Evolutionary conservation across 2,113 vertebrate species (phyloP).

Genomic region (Phylloscopus trochilus): DNA sequence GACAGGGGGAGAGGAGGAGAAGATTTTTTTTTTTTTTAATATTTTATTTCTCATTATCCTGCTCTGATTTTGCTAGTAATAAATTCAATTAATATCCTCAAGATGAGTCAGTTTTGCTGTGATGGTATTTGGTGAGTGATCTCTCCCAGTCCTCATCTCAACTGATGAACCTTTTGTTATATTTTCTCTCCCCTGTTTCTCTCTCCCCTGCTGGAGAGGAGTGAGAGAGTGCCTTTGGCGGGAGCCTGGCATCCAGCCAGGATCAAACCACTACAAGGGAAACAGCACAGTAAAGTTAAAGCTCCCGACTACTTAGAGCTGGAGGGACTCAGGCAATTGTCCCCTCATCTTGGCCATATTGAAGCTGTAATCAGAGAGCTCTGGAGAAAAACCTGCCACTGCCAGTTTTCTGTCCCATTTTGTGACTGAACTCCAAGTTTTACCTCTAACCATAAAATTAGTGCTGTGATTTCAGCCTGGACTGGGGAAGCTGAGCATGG

Average conservation of each 20-base stretch:
- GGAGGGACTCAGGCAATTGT: background rate
- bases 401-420: background rate
- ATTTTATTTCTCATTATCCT: background rate
- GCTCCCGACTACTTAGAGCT: background rate
- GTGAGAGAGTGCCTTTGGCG: background rate
- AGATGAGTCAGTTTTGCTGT: background rate
- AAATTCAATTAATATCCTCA: background rate
- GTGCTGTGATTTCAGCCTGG: background rate
- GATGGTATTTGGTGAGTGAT: background rate
- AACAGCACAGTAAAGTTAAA: background rate
- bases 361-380: background rate
- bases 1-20: background rate
- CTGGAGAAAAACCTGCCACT: background rate
- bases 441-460: background rate
- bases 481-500: background rate
- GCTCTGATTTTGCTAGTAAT: background rate
- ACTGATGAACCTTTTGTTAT: background rate
- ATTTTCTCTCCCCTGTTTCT: background rate
- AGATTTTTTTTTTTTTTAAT: background rate
- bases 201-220: background rate
- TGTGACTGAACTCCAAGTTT: background rate
- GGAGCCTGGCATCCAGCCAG: background rate
- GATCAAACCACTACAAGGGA: background rate
- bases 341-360: background rate
- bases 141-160: background rate